These are phyloP conservation scores for Flabesymbios commensalis DNA, from an alignment of 2,888 invertebrate genomes.

Conservation along the genomic window DNA sequence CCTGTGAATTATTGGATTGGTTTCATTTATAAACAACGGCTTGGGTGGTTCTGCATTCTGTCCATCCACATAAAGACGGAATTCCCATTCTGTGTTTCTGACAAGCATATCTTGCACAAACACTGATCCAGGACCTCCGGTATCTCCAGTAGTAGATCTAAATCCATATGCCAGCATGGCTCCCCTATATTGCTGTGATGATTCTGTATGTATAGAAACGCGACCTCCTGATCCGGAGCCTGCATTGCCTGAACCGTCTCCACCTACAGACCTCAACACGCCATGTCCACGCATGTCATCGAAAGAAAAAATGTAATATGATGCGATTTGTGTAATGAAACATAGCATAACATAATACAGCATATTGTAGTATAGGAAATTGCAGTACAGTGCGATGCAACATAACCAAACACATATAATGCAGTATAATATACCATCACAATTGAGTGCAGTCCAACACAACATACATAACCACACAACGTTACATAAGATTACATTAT, in stretches of 20 bases:
- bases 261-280: constrained; percentile 38
- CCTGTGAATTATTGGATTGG: constrained; percentile 38
- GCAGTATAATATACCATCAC: not conserved
- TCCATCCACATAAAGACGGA: constrained; percentile 43
- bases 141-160: constrained; percentile 30
- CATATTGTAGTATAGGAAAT: no score
- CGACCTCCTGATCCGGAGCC: constrained; percentile 47
- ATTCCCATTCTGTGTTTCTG: constrained; percentile 24
- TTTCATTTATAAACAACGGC: constrained; percentile 38
- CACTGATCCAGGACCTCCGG: constrained; percentile 47
- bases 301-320: no score
- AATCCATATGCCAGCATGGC: constrained; percentile 33
- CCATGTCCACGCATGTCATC: constrained; percentile 45
- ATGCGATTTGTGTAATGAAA: no score
- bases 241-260: constrained; percentile 30
- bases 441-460: no score
- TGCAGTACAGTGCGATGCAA: no score
- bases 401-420: not conserved
- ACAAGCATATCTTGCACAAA: constrained; percentile 40
- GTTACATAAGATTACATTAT: not conserved
- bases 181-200: constrained; percentile 40
- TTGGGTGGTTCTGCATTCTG: constrained; percentile 35
- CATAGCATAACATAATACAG: no score
- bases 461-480: no score
- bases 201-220: constrained; percentile 38